A percentile compares a stretch with the other conserved stretches of the same genome.
These are phyloP conservation scores for Colossoma macropomum DNA, from an alignment of 2,113 vertebrate species.

Conservation along the genomic window DNA sequence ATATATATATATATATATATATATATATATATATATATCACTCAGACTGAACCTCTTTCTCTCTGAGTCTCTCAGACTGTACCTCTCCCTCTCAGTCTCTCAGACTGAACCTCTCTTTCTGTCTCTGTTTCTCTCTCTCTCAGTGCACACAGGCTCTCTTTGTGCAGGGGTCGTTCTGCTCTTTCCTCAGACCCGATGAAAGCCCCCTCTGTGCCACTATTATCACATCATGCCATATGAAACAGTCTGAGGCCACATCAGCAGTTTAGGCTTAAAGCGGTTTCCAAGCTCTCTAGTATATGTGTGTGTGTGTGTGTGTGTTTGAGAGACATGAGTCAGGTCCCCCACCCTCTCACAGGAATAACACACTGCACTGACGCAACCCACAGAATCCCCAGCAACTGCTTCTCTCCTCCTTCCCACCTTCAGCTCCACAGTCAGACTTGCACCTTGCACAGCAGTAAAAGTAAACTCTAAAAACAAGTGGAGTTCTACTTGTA, in stretches of 20 bases:
- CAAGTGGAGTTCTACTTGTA: background rate
- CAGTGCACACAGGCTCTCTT: slow-evolving; percentile 23
- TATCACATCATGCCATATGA: background rate
- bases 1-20: no score
- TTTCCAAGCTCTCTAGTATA: background rate
- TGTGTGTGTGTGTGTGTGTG: slow-evolving; percentile 25
- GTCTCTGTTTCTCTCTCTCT: no score
- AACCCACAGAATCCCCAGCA: slow-evolving; percentile 35
- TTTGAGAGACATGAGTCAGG: slow-evolving; percentile 41
- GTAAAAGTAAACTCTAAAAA: background rate
- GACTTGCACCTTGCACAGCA: no score
- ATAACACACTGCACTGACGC: slow-evolving; percentile 38
- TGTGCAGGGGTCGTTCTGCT: slow-evolving; percentile 4
- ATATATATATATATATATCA: background rate
- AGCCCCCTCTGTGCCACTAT: slow-evolving; percentile 17
- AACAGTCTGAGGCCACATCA: background rate
- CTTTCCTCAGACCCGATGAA: slow-evolving; percentile 19
- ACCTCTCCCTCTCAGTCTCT: no score
- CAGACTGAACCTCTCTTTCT: no score
- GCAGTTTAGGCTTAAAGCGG: background rate
- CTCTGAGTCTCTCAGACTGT: background rate
- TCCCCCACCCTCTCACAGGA: slow-evolving; percentile 41
- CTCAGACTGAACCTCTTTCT: background rate
- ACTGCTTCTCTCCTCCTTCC: slow-evolving; percentile 1
- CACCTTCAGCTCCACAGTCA: slow-evolving; percentile 1